phyloP scores from a whole-genome alignment of 2,113 vertebrate genomes.

The Sphyrna mokarran region DNA sequence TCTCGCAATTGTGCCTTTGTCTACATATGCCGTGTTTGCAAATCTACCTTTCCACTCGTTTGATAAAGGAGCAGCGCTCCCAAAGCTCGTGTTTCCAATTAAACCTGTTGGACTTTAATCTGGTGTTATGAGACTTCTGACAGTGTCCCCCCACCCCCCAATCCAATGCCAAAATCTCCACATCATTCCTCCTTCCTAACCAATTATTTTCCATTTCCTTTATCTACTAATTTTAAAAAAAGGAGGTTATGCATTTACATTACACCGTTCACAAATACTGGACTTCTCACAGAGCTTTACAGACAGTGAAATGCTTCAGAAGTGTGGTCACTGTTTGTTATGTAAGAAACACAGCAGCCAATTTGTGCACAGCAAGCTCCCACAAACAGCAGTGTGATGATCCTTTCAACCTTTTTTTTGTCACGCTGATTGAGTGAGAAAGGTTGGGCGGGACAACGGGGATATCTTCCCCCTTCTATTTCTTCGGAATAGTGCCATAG shows the following conservation, averaged over 20 bases:
- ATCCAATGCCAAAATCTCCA: neutral
- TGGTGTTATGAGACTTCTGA: too few species aligned
- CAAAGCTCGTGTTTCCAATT: too few species aligned
- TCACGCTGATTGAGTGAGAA: neutral
- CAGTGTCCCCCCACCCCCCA: too few species aligned
- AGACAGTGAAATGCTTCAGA: neutral
- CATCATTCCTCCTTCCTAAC: neutral
- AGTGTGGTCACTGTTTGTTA: neutral
- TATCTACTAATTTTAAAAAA: neutral
- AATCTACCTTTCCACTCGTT: too few species aligned
- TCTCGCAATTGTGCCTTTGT: too few species aligned
- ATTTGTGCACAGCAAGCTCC: neutral
- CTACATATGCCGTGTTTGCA: too few species aligned
- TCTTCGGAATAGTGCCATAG: neutral
- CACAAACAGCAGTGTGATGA: neutral
- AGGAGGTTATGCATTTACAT: neutral
- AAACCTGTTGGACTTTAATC: too few species aligned
- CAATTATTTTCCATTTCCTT: neutral
- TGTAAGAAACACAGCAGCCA: neutral
- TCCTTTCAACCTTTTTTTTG: neutral
- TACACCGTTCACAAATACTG: neutral
- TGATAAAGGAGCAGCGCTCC: too few species aligned
- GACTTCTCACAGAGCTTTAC: neutral
- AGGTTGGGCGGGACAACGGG: neutral
- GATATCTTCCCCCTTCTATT: neutral